Base-by-base conservation (phyloP, 2,888 invertebrate genomes). In the Rhagophthalmus giganteus region DNA sequence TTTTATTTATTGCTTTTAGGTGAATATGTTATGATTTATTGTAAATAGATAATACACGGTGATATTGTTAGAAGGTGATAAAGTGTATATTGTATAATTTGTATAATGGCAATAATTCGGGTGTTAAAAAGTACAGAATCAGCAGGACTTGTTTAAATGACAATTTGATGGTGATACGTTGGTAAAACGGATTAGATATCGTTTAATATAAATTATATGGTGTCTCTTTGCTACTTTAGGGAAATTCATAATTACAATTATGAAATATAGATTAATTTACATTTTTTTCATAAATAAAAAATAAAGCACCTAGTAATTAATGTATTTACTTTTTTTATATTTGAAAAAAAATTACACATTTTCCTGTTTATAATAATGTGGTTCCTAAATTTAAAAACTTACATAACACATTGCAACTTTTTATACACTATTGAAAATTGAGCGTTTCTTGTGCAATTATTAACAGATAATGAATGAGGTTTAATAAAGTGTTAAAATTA, bases 231-330 rank as follows among this genome's bases (percentile, higher is more conserved):
- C 61, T 65, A 65, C 58, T 61, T 50, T 64, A 64, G 62, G 60
- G 56, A 62, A 56, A 51, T 63, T 63, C 62, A 63, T 64, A 58
- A 66, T 64, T 63, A 62, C 58, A 63, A 63, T 67, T 65, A 67
- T 67, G 58, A 66, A 65, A 54, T 65, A 79, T 81, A 81, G 81
- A 78, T 79, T 81, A 81, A 81, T 81, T 81, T 81, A 80, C 81
- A 81, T 81, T 81, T 81, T 81, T 81, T 81, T 81, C 81, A 81
- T 81, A 79, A 80, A 81, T 81, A 80, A 81, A 80, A 80, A 79
- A 79, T 80, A 80, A 80, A 80, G 65, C 65, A 67, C 67, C 38
- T 57, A 54, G 54, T 16, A 33, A n/a, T 33, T 14, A 15, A 11
- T 16, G 9, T 33, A 33, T 33, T 33, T 33, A 5, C 14, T 33